phyloP scores from a whole-genome alignment of 1,140 invertebrate genomes.

The Philotrypesis tridentata region DNA sequence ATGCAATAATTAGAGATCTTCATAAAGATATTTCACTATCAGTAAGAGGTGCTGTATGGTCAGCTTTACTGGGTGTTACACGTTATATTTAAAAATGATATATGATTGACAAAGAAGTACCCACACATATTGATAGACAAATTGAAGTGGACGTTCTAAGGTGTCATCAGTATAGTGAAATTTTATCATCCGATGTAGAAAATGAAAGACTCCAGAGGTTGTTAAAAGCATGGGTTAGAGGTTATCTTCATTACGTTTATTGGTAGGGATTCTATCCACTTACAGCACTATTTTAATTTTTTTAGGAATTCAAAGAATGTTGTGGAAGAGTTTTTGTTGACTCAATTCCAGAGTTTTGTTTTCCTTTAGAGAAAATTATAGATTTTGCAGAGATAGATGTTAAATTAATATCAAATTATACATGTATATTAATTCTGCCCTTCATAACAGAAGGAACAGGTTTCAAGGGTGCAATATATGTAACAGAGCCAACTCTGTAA shows the following conservation, averaged over 20 bases:
- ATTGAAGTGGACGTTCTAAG: conserved; percentile 99
- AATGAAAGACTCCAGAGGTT: conserved; percentile 94
- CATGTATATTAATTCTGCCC: conserved; percentile 95
- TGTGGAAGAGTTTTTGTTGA: conserved; percentile 80
- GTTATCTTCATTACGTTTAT: conserved; percentile 97
- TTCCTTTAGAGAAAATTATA: conserved; percentile 89
- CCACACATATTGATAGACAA: conserved; percentile 95
- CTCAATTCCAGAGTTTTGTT: neutral
- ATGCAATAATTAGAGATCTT: conserved; percentile 88
- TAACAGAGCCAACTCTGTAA: conserved; percentile 97
- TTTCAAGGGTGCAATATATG: conserved; percentile 95
- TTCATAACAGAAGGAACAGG: conserved; percentile 96
- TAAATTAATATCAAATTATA: conserved; percentile 98
- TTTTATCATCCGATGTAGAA: conserved; percentile 93
- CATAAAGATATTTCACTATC: conserved; percentile 93
- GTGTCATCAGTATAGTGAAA: conserved; percentile 98
- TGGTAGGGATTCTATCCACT: conserved; percentile 99
- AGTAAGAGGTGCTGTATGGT: conserved; percentile 93
- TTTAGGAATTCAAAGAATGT: conserved; percentile 96
- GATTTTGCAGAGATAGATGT: conserved; percentile 96
- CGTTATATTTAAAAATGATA: conserved; percentile 87
- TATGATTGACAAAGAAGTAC: conserved; percentile 95
- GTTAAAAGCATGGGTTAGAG: conserved; percentile 97
- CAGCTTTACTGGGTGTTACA: conserved; percentile 88
- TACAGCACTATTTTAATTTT: conserved; percentile 95